Conservation (phyloP, 2,888 invertebrate species). For the Drosophila melanosoma region DNA sequence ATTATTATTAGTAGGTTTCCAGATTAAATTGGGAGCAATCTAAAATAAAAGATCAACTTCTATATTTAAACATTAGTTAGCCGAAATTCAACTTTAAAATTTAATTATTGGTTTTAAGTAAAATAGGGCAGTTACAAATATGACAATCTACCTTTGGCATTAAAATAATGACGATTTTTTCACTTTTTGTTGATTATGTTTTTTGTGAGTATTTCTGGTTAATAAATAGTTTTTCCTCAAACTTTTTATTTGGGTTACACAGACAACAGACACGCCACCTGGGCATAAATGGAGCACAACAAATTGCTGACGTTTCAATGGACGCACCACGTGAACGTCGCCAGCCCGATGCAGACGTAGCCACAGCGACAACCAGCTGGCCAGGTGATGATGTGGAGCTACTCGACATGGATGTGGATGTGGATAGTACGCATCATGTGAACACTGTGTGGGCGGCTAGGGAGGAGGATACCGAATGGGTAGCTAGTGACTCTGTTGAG, state of each 20-base stretch:
- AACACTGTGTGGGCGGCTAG: slow-evolving; percentile 54
- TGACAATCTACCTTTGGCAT: not conserved
- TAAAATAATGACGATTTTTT: not conserved
- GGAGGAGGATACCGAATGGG: slow-evolving; percentile 62
- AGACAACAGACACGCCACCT: slow-evolving; percentile 93
- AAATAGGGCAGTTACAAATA: not conserved
- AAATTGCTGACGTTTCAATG: slow-evolving; percentile 72
- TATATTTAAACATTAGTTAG: not conserved
- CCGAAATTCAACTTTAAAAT: not conserved
- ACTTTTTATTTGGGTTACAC: slow-evolving; percentile 77
- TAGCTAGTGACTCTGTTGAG: slow-evolving; percentile 64
- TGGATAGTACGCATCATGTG: slow-evolving; percentile 52
- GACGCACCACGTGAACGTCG: slow-evolving; percentile 69
- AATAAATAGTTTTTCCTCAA: slow-evolving; percentile 5
- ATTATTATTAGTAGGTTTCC: not conserved
- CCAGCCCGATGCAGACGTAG: slow-evolving; percentile 31
- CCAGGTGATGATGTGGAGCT: slow-evolving; percentile 72
- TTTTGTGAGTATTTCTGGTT: not conserved
- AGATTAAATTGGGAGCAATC: not conserved
- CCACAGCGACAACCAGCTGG: slow-evolving; percentile 37
- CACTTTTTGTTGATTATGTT: not conserved
- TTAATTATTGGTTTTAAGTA: not conserved
- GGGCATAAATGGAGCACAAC: slow-evolving; percentile 86
- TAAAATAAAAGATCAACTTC: not conserved
- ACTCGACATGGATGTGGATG: slow-evolving; percentile 59